phyloP scores from a whole-genome alignment of 2,113 vertebrate genomes.

The Ceratotherium simum region DNA sequence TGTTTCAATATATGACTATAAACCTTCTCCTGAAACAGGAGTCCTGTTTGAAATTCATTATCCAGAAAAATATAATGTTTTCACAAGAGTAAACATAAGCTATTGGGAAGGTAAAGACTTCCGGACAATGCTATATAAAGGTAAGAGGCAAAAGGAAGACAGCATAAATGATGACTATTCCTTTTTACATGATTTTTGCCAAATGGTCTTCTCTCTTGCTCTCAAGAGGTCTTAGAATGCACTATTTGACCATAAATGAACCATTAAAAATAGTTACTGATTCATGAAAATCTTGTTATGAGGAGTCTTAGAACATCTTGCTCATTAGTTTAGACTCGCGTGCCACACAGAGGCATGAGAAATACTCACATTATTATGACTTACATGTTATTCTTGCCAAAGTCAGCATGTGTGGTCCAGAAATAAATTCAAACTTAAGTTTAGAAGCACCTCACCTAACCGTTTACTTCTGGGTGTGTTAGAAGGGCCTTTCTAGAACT shows the following conservation, averaged over 20 bases:
- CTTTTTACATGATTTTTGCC: background rate
- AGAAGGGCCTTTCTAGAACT: background rate
- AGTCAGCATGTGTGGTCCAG: background rate
- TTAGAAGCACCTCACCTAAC: background rate
- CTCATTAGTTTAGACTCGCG: background rate
- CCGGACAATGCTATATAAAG: slow-evolving; percentile 96
- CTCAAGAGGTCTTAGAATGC: background rate
- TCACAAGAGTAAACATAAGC: slow-evolving; percentile 97
- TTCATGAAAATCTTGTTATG: background rate
- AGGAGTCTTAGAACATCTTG: background rate
- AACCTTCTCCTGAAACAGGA: slow-evolving; percentile 95
- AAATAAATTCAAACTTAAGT: background rate
- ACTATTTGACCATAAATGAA: background rate
- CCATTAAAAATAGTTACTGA: slow-evolving; percentile 37
- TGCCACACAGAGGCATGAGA: background rate
- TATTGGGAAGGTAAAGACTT: slow-evolving; percentile 93
- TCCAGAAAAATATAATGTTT: slow-evolving; percentile 93
- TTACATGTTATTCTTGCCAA: background rate
- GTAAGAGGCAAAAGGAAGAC: slow-evolving; percentile 82
- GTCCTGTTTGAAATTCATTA: slow-evolving; percentile 96
- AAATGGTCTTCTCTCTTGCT: background rate
- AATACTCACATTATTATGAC: slow-evolving; percentile 16
- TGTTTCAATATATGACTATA: slow-evolving; percentile 93
- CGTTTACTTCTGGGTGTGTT: background rate
- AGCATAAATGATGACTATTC: background rate